phyloP scores from a whole-genome alignment of 1,140 invertebrate species.

The Papilio machaon region DNA sequence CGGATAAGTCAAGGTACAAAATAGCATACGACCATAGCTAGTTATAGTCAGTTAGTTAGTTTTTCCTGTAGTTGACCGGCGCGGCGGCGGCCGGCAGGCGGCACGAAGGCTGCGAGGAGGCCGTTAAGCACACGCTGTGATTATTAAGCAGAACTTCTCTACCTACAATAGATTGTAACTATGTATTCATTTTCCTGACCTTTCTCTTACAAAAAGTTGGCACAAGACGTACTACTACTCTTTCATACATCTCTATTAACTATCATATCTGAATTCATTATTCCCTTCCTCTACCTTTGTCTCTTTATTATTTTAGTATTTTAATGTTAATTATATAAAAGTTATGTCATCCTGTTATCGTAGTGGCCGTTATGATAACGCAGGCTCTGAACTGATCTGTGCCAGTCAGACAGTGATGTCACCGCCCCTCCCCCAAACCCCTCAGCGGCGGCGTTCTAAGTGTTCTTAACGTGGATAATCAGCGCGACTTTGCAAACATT shows the following conservation, averaged over 20 bases:
- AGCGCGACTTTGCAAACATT: not conserved
- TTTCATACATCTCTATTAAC: no score
- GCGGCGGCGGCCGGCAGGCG: not conserved
- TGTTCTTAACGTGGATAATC: not conserved
- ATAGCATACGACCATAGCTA: not conserved
- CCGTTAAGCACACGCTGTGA: not conserved
- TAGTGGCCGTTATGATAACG: not conserved
- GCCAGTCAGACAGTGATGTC: not conserved
- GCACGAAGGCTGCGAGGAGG: not conserved
- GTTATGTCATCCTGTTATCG: not conserved
- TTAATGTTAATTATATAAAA: not conserved
- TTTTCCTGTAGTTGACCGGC: not conserved
- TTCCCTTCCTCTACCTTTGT: no score
- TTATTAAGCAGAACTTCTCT: not conserved
- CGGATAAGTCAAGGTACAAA: not conserved
- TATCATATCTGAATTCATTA: no score
- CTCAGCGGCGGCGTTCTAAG: not conserved
- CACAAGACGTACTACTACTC: no score
- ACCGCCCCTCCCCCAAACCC: not conserved
- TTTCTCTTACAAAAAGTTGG: no score
- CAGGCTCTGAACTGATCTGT: not conserved
- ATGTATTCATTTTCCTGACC: no score
- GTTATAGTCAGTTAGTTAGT: conserved; percentile 1
- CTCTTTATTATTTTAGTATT: no score
- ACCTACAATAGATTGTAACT: not conserved